Evolutionary conservation across 2,888 invertebrate genomes (phyloP).

Genomic region (Drosophila anomalata): DNA sequence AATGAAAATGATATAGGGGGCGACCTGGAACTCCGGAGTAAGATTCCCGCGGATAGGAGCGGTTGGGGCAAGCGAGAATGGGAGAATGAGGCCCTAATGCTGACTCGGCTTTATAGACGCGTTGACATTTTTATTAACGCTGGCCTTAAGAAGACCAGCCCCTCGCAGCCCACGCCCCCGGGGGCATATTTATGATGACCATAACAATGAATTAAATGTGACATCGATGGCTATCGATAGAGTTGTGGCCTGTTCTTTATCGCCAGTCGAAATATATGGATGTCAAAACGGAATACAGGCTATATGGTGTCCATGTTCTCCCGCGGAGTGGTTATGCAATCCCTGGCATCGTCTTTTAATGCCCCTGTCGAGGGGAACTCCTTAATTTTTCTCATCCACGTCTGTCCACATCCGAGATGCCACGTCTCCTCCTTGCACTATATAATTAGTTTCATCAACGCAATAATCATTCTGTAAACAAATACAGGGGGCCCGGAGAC

Average conservation of each 20-base stretch:
- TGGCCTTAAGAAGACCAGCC: constrained; percentile 43
- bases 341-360: constrained; percentile 66
- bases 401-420: constrained; percentile 7
- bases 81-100: not conserved
- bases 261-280: constrained; percentile 60
- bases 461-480: constrained; percentile 76
- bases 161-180: not conserved
- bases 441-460: constrained; percentile 78
- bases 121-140: constrained; percentile 78
- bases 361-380: constrained; percentile 47
- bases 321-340: constrained; percentile 69
- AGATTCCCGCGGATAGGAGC: constrained; percentile 8
- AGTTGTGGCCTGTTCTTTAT: constrained; percentile 67
- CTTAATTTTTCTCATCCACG: constrained; percentile 8
- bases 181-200: constrained; percentile 72
- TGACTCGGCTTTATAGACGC: constrained; percentile 65
- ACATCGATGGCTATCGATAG: constrained; percentile 76
- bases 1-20: constrained; percentile 49
- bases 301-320: constrained; percentile 9
- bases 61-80: not conserved
- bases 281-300: constrained; percentile 40
- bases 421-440: constrained; percentile 50
- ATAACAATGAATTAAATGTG: constrained; percentile 78
- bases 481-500: constrained; percentile 39
- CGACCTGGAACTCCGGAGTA: not conserved